Percentiles rank a stretch among this genome's conserved stretches.
phyloP scores from a whole-genome alignment of 2,113 vertebrate species.

The Semicossyphus pulcher region DNA sequence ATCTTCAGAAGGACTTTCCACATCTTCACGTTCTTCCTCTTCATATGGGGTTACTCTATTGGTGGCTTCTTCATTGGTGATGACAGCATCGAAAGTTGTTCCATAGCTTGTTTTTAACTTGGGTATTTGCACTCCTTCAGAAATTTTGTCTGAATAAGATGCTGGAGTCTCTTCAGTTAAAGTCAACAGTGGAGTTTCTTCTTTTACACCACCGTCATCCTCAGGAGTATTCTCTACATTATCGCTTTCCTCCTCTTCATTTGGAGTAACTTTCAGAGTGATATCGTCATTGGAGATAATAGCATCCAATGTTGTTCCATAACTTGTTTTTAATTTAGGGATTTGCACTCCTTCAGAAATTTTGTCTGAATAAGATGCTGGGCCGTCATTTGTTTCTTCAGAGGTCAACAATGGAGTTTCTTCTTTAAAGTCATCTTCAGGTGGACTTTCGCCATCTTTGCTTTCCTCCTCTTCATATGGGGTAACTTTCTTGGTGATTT shows the following conservation, averaged over 20 bases:
- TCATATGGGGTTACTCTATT: not conserved
- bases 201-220: not conserved
- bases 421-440: slow-evolving; percentile 37
- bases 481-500: slow-evolving; percentile 86
- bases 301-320: slow-evolving; percentile 89
- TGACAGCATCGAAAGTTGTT: not conserved
- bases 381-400: slow-evolving; percentile 26
- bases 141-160: not conserved
- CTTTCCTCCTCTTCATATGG: slow-evolving; percentile 81
- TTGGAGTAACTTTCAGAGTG: slow-evolving; percentile 83
- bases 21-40: not conserved
- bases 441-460: slow-evolving; percentile 67
- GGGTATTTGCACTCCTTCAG: not conserved
- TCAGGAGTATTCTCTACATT: slow-evolving; percentile 10
- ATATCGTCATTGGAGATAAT: slow-evolving; percentile 87
- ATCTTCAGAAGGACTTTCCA: slow-evolving; percentile 56
- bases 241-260: slow-evolving; percentile 81
- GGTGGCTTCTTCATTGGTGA: not conserved
- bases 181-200: not conserved
- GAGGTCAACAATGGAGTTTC: slow-evolving; percentile 80
- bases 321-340: slow-evolving; percentile 85
- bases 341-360: slow-evolving; percentile 80
- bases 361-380: slow-evolving; percentile 20
- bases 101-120: not conserved
- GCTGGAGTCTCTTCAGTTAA: not conserved